A percentile compares a stretch with the other conserved stretches of the same genome.
phyloP scores from a whole-genome alignment of 2,797 vertebrate species.

The Carduelis carduelis region DNA sequence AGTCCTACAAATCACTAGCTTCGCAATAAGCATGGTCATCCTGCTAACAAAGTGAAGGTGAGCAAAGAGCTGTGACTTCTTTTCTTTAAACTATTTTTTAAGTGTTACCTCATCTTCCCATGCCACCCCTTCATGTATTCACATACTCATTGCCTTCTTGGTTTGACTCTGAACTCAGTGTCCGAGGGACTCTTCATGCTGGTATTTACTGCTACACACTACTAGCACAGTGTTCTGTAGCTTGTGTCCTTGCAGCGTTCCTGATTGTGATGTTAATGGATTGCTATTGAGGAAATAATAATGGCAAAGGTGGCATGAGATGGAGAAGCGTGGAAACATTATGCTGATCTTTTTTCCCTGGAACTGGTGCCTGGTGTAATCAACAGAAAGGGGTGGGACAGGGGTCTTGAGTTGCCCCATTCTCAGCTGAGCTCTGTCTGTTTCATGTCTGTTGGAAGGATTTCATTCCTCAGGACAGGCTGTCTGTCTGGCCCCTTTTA shows the following conservation, averaged over 20 bases:
- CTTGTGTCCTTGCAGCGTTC: background rate
- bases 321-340: background rate
- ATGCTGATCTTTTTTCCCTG: background rate
- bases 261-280: background rate
- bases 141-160: background rate
- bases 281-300: background rate
- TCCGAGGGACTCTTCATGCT: background rate
- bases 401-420: background rate
- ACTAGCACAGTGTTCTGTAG: background rate
- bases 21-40: background rate
- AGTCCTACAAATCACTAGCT: background rate
- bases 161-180: background rate
- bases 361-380: background rate
- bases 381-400: background rate
- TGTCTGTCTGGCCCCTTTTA: background rate
- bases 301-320: background rate
- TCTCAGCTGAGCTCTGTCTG: background rate
- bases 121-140: background rate
- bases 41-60: background rate
- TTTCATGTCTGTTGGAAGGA: background rate
- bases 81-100: background rate
- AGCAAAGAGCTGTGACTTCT: background rate
- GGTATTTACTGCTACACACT: background rate
- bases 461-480: background rate
- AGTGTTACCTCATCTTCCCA: background rate